Base-by-base conservation (phyloP, 2,888 invertebrate genomes). In the Elmis aenea region DNA sequence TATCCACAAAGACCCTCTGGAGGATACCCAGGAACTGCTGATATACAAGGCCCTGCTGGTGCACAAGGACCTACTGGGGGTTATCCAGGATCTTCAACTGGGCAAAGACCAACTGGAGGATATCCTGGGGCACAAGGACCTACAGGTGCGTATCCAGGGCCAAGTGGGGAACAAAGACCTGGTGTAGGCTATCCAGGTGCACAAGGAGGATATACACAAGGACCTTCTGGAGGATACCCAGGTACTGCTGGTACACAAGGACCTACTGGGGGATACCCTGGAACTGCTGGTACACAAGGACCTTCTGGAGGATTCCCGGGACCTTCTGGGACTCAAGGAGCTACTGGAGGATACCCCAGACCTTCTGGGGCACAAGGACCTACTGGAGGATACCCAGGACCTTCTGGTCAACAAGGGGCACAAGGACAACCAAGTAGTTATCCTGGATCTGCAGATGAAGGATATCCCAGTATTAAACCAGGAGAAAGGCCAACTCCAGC, bases 231-330 rank as follows among this genome's bases (percentile, higher is more conserved):
- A 8, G 8, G 13, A 11, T 14, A 21, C 13, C 13, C 10, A 18
- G 18, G 18, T 6, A 6, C 18, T 5, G 18, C 5, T n/a, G 18
- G 8, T 14, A 45, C 48, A 21, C 40, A 46, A 23, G 46, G 42
- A 5, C 52, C 52, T 13, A 15, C 35, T 13, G 25, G 12, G 28
- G 38, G 34, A 26, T 42, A 33, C 22, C 28, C 40, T n/a, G 27
- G 28, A 8, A 11, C 30, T 11, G 15, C 33, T 45, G 40, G 48
- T 22, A 38, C 48, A 6, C 44, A 40, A 30, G 47, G 46, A 31
- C 46, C 46, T 21, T 48, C 39, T 30, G 31, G 25, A 18, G 42
- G 35, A 20, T 64, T 49, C 38, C 70, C 34, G 5, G 24, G 33
- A 21, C 20, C 15, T 21, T 26, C 18, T 13, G 13, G 13, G 4